These are phyloP conservation scores for Hydropsyche betteni DNA, from an alignment of 2,888 invertebrate species.

Conservation along the genomic window DNA sequence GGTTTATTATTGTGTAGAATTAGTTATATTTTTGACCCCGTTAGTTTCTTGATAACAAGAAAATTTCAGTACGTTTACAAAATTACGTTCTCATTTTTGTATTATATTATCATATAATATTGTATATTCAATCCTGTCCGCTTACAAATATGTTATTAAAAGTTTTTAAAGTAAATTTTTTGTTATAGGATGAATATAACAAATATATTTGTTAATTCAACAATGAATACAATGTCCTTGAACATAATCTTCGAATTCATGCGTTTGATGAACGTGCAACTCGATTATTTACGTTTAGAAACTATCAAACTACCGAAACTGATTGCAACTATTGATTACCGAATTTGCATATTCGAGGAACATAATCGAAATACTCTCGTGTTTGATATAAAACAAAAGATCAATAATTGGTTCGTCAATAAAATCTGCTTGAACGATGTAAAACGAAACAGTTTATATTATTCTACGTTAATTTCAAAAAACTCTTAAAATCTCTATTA, in stretches of 20 bases:
- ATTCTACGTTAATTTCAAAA: too few relatives aligned
- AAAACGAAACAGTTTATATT: too few relatives aligned
- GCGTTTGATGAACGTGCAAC: conserved; percentile 3
- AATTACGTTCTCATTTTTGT: neutral
- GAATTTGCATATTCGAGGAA: conserved; percentile 17
- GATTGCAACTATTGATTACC: conserved; percentile 13
- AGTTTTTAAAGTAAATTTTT: too few relatives aligned
- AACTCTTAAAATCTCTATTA: too few relatives aligned
- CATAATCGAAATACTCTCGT: neutral
- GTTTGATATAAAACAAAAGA: neutral
- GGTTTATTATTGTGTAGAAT: neutral
- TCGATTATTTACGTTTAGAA: conserved; percentile 19
- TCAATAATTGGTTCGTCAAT: too few relatives aligned
- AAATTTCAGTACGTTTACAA: neutral
- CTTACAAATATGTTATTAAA: too few relatives aligned
- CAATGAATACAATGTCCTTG: neutral
- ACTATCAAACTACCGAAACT: neutral
- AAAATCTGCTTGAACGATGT: too few relatives aligned
- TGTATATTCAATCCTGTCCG: too few relatives aligned
- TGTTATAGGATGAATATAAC: too few relatives aligned
- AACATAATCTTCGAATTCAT: neutral
- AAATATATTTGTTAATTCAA: neutral
- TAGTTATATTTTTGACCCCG: neutral
- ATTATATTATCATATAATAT: too few relatives aligned
- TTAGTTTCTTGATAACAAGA: neutral